Evolutionary conservation across 2,888 invertebrate species (phyloP).

Genomic region (Lycaena phlaeas): DNA sequence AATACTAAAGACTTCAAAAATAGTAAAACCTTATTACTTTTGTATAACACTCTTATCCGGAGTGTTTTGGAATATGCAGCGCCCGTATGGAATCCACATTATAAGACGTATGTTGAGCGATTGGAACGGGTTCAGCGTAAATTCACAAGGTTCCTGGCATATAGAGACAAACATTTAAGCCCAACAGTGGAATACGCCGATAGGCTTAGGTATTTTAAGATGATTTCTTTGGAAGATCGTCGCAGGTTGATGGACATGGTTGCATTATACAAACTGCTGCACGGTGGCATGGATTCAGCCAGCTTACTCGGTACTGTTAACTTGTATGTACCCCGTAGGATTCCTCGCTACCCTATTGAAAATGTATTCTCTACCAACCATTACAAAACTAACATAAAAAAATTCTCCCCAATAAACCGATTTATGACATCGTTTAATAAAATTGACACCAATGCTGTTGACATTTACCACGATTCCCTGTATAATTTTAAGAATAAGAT

Average conservation of each 20-base stretch:
- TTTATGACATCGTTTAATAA: no score
- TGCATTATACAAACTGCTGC: neutral
- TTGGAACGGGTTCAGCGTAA: neutral
- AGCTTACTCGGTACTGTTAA: neutral
- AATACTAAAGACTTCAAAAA: no score
- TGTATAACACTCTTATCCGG: neutral
- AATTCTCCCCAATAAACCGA: neutral
- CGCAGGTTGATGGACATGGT: neutral
- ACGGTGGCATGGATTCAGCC: neutral
- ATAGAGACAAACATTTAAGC: neutral
- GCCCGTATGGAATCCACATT: conserved; percentile 4
- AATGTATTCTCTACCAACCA: neutral
- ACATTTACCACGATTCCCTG: no score
- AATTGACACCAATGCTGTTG: neutral
- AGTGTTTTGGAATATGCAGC: neutral
- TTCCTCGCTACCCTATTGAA: neutral
- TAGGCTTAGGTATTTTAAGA: neutral
- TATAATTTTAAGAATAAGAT: no score
- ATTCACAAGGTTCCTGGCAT: neutral
- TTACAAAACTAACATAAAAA: neutral
- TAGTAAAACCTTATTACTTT: no score
- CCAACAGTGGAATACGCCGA: neutral
- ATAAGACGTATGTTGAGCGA: no score
- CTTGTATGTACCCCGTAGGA: neutral
- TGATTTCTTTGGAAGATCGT: neutral